Conservation (phyloP, 2,113 vertebrate species). For the Lamprologus lemairii region DNA sequence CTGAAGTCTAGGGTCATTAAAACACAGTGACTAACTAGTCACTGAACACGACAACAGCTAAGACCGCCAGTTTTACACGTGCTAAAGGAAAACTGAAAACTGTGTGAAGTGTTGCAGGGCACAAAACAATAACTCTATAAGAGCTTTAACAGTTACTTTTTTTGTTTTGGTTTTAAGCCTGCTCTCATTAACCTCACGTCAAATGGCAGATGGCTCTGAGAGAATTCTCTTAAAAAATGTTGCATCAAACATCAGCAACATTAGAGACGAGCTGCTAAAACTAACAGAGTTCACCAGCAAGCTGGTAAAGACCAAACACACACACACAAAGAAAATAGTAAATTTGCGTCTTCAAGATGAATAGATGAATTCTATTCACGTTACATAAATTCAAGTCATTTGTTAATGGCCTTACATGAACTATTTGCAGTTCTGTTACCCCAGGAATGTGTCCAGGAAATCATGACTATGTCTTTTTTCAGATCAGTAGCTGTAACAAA, state of each 20-base stretch:
- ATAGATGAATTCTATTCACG: neutral
- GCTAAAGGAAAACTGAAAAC: neutral
- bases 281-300: neutral
- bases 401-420: neutral
- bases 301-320: neutral
- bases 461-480: neutral
- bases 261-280: neutral
- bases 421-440: neutral
- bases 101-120: neutral
- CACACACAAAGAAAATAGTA: neutral
- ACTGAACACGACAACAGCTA: neutral
- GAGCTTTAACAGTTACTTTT: neutral
- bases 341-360: neutral
- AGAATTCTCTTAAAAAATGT: neutral
- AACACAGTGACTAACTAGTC: neutral
- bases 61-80: neutral
- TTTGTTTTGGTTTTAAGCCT: neutral
- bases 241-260: neutral
- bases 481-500: neutral
- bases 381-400: neutral
- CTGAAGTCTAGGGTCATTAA: neutral
- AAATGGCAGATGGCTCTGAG: neutral
- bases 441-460: neutral
- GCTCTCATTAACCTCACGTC: neutral
- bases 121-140: neutral